These are phyloP conservation scores for Diprion similis DNA, from an alignment of 1,140 invertebrate species.

Conservation along the genomic window DNA sequence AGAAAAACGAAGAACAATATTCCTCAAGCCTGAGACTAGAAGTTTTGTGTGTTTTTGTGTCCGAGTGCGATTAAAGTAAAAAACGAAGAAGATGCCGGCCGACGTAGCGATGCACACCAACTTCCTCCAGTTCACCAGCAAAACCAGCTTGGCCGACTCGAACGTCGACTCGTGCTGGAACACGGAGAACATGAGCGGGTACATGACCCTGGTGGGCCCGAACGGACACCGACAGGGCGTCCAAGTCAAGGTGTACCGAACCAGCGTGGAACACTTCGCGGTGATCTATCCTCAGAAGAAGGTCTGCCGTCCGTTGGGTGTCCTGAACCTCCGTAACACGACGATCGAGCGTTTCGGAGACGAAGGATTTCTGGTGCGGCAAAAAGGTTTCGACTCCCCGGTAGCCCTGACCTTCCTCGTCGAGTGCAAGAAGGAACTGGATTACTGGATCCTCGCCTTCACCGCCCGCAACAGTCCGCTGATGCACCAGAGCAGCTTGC, in stretches of 20 bases:
- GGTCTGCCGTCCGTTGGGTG: conserved; percentile 67
- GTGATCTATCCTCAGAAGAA: conserved; percentile 73
- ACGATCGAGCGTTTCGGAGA: conserved; percentile 61
- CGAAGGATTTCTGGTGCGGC: conserved; percentile 65
- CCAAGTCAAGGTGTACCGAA: conserved; percentile 71
- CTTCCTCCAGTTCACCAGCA: conserved; percentile 46
- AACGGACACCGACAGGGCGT: conserved; percentile 67
- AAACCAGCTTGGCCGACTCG: conserved; percentile 42
- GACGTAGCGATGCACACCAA: conserved; percentile 57
- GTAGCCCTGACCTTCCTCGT: conserved; percentile 67
- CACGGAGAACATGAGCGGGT: conserved; percentile 69
- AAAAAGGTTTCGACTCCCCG: conserved; percentile 69
- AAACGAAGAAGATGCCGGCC: conserved; percentile 55
- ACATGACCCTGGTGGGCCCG: conserved; percentile 66
- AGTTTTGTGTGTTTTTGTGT: background rate
- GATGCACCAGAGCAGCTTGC: conserved; percentile 65
- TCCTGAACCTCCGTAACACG: conserved; percentile 70
- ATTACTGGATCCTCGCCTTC: conserved; percentile 70
- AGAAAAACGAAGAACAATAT: background rate
- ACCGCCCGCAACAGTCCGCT: conserved; percentile 62
- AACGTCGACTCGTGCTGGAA: conserved; percentile 61
- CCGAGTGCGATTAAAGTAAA: background rate
- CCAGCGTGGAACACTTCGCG: conserved; percentile 72
- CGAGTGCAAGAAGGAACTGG: conserved; percentile 65
- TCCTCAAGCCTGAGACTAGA: background rate